A percentile compares a stretch with the other conserved stretches of the same genome.
Evolutionary conservation across 1,140 invertebrate genomes (phyloP).

Genomic region (Samia ricini): DNA sequence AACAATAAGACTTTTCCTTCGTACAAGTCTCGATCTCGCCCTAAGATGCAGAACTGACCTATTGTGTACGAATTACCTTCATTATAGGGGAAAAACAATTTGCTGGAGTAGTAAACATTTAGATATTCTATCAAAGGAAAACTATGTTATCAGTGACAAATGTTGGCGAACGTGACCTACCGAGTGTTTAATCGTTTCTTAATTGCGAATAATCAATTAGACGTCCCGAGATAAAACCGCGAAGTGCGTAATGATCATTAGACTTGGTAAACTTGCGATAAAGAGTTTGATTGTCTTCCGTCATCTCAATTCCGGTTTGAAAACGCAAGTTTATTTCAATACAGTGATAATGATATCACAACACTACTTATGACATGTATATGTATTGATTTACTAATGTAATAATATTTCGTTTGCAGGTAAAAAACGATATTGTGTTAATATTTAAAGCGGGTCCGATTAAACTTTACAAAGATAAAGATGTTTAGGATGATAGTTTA

Average conservation of each 20-base stretch:
- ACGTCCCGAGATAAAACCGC: constrained; percentile 54
- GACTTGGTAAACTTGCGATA: constrained; percentile 52
- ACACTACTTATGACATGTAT: background rate
- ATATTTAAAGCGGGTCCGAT: too few species aligned
- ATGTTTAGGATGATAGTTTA: too few species aligned
- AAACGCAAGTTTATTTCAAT: background rate
- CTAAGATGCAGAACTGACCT: background rate
- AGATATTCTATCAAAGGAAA: background rate
- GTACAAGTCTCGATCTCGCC: background rate
- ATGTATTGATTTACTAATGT: too few species aligned
- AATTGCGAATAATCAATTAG: constrained; percentile 70
- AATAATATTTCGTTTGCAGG: too few species aligned
- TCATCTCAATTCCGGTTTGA: background rate
- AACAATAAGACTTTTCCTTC: background rate
- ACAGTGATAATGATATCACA: too few species aligned
- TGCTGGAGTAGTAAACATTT: background rate
- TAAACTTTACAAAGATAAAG: too few species aligned
- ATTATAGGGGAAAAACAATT: too few species aligned
- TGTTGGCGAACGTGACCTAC: constrained; percentile 62
- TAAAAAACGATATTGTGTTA: too few species aligned
- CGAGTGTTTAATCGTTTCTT: constrained; percentile 66
- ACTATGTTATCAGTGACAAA: constrained; percentile 19
- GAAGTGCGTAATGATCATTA: constrained; percentile 46
- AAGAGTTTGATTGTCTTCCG: constrained; percentile 13
- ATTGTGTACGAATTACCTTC: too few species aligned